Evolutionary conservation across 2,888 invertebrate genomes (phyloP).

Genomic region (Congeria kusceri): DNA sequence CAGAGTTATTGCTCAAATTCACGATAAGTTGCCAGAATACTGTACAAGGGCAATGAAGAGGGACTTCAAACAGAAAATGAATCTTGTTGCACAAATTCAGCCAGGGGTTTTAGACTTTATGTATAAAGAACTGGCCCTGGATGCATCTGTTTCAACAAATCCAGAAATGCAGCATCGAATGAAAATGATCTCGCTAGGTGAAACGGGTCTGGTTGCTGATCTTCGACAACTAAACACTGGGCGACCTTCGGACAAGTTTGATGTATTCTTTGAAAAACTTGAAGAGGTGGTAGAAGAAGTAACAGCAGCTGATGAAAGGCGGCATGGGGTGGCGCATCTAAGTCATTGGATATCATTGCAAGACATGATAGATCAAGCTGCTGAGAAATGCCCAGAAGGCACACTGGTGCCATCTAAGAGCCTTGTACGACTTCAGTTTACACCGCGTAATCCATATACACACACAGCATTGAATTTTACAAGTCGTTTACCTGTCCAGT

Average conservation of each 20-base stretch:
- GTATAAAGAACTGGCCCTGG: constrained; percentile 45
- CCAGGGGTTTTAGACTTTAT: constrained; percentile 31
- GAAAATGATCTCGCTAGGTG: constrained; percentile 31
- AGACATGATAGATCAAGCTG: constrained; percentile 38
- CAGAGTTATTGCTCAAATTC: constrained; percentile 3
- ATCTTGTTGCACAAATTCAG: constrained; percentile 28
- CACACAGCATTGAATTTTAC: constrained; percentile 43
- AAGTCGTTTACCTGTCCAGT: constrained; percentile 31
- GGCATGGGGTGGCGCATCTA: constrained; percentile 45
- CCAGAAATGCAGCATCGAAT: constrained; percentile 31
- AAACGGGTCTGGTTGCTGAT: constrained; percentile 39
- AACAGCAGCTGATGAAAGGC: constrained; percentile 57
- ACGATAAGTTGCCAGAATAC: constrained; percentile 33
- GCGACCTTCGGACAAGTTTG: constrained; percentile 24
- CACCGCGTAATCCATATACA: constrained; percentile 48
- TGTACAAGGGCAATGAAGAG: constrained; percentile 42
- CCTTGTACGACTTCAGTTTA: constrained; percentile 51
- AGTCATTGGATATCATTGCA: constrained; percentile 42
- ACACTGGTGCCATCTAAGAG: constrained; percentile 45
- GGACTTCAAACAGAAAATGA: constrained; percentile 26
- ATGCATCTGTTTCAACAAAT: constrained; percentile 39
- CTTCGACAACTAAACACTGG: constrained; percentile 40
- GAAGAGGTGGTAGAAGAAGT: constrained; percentile 27
- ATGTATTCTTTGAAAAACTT: constrained; percentile 42
- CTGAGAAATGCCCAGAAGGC: constrained; percentile 46